Base-by-base conservation (phyloP, 2,888 invertebrate genomes). In the Lathronympha strigana region DNA sequence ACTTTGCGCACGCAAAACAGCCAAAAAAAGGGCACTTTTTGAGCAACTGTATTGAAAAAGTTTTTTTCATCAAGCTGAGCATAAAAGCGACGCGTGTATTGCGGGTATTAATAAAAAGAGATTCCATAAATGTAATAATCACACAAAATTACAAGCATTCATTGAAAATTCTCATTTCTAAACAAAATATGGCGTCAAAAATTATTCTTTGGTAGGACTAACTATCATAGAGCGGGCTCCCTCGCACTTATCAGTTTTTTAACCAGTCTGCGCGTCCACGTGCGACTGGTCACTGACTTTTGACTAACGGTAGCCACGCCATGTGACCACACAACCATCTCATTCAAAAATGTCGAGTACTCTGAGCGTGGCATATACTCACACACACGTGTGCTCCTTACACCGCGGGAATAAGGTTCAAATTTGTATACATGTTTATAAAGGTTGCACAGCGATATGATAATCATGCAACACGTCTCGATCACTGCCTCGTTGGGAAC, bases 221-320 rank as follows among this genome's bases (percentile, higher is more conserved):
- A 38, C 38, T 15, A 15, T 38, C 38, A 15, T 13, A n/a, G 13
- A 4, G 21, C 45, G 9, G 45, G 11, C 4, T 5, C 45, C 21
- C 21, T 43, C 47, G 2, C 47, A 47, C 23, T 25, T 47, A n/a
- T 47, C 23, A 25, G n/a, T 23, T 13, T 45, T 43, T 43, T 43
- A 43, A 13, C 21, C 33, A 21, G 9, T 19, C 36, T 21, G 28
- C 31, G 28, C 43, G 19, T 19, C 43, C 55, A 57, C 57, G 57
- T 57, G 43, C 31, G n/a, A 57, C 43, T 57, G 57, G 57, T 57
- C 57, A 57, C 31, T 57, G 57, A 57, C 57, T 57, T 57, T 57
- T 45, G 57, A 57, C 31, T 57, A 57, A 57, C 57, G 57, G 57
- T 57, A 57, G 57, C 57, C 57, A 45, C 57, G 57, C 31, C 31